Conservation (phyloP, 2,888 invertebrate genomes). For the Plusia festucae region DNA sequence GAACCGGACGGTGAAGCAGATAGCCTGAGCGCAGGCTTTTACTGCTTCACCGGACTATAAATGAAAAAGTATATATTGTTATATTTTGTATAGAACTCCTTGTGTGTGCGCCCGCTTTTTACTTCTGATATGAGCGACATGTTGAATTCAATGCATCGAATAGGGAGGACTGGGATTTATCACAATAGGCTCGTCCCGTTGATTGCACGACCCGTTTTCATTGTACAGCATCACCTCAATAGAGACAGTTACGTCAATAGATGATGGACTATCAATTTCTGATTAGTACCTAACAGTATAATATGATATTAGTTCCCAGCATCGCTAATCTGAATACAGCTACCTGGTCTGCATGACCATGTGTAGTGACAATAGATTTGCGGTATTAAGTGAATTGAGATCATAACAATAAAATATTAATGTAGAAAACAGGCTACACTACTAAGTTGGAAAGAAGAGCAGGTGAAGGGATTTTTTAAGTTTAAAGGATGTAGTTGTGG, state of each 20-base stretch:
- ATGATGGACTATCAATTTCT: slow-evolving; percentile 58
- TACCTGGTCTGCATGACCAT: not conserved
- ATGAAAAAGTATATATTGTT: too few relatives aligned
- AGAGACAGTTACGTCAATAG: slow-evolving; percentile 62
- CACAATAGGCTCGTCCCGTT: slow-evolving; percentile 76
- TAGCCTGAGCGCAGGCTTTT: too few relatives aligned
- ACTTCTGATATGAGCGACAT: slow-evolving; percentile 30
- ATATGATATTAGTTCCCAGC: too few relatives aligned
- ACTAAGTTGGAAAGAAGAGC: too few relatives aligned
- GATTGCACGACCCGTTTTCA: slow-evolving; percentile 74
- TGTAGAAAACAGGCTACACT: too few relatives aligned
- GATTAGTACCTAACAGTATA: not conserved
- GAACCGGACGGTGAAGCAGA: too few relatives aligned
- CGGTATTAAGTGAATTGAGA: too few relatives aligned
- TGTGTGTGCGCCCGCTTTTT: not conserved
- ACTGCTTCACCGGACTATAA: too few relatives aligned
- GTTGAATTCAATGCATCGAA: slow-evolving; percentile 60
- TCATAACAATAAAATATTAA: too few relatives aligned
- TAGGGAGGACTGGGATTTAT: slow-evolving; percentile 62
- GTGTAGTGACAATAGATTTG: too few relatives aligned
- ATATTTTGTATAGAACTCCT: not conserved
- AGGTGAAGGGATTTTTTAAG: too few relatives aligned
- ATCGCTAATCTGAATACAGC: not conserved
- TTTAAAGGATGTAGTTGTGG: too few relatives aligned
- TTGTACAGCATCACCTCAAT: slow-evolving; percentile 71